Evolutionary conservation across 2,113 vertebrate species (phyloP).

Genomic region (Poecile atricapillus): DNA sequence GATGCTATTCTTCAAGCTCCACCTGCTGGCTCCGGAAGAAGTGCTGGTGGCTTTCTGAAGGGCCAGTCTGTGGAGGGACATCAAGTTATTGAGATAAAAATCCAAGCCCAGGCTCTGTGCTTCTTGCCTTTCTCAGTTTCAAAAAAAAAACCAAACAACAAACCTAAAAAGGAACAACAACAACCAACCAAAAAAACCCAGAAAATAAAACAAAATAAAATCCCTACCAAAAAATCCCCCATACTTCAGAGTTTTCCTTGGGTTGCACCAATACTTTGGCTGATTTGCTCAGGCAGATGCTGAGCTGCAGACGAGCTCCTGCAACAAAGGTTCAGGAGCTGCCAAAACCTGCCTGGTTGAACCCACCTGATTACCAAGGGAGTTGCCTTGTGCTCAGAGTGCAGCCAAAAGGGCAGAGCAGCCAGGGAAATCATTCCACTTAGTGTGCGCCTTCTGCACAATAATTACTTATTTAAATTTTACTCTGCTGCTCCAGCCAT

Average conservation of each 20-base stretch:
- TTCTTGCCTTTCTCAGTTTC: neutral
- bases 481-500: conserved; percentile 22
- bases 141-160: neutral
- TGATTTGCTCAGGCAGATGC: neutral
- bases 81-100: neutral
- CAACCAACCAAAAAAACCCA: neutral
- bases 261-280: neutral
- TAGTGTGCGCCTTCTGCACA: neutral
- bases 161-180: neutral
- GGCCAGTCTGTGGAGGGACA: neutral
- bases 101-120: neutral
- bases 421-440: neutral
- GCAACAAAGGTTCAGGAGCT: neutral
- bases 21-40: conserved; percentile 68
- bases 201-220: neutral
- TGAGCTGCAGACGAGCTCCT: neutral
- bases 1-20: conserved; percentile 74
- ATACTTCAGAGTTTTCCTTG: neutral
- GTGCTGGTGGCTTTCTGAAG: neutral
- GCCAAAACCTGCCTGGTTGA: neutral
- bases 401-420: conserved; percentile 14
- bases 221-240: neutral
- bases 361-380: neutral
- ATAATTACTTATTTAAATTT: conserved; percentile 56
- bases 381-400: neutral